Base-by-base conservation (phyloP, 2,113 vertebrate species). In the Psilopogon haemacephalus region DNA sequence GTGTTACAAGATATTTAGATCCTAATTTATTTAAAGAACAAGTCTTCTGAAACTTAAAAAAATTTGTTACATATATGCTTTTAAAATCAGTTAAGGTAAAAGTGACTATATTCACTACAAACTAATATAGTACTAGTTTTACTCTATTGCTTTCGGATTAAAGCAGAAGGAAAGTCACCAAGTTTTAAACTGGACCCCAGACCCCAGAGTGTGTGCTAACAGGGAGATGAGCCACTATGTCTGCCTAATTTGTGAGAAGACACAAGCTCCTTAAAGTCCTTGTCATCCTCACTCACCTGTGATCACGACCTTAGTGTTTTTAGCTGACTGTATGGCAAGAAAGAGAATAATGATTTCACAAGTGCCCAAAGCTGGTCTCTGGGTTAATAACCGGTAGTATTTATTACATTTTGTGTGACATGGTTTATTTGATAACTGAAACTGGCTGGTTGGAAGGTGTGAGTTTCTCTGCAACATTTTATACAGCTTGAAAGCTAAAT, bases 391-490 rank as follows among this genome's bases (percentile, higher is more conserved):
- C n/a, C 1, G 1, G 2, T n/a, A 37, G 33, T 70, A 42, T 76
- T 83, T 59, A n/a, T 52, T 77, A 54, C 74, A n/a, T 37, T 89
- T 55, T 46, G 38, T 1, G 3, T 85, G 72, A 37, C 7, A 3
- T 8, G 3, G 18, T 88, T 93, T 78, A 33, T 74, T 71, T 86
- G 32, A 23, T 64, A 58, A 60, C 65, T 88, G 35, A 80, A 91
- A 81, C 16, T 42, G 52, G 18, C 37, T 0, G 0, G 2, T 30
- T 88, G 65, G 14, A 83, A 74, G 28, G 15, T 80, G 62, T 1
- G 5, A 60, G 26, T 88, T 83, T 28, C 52, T 67, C 38, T 77
- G 46, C 50, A 30, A 2, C 70, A 44, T 56, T 91, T 91, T 67
- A 63, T 58, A 64, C 40, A 68, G 70, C 20, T 37, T 14, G 63